Evolutionary conservation across 2,888 invertebrate genomes (phyloP).

Genomic region (Hartigia nigra): DNA sequence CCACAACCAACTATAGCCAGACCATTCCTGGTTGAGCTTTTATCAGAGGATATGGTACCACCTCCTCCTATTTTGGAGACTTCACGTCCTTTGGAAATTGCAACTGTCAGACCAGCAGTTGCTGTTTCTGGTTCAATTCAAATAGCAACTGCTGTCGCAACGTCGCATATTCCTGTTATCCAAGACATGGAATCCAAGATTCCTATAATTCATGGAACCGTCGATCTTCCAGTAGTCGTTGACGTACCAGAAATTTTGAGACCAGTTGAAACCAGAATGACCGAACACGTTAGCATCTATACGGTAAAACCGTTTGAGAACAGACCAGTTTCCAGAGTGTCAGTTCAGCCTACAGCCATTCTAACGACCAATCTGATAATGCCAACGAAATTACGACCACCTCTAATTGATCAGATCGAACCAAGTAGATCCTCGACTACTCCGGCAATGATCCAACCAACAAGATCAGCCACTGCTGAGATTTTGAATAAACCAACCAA

Average conservation of each 20-base stretch:
- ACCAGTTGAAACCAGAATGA: conserved; percentile 46
- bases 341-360: conserved; percentile 50
- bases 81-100: conserved; percentile 48
- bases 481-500: not conserved
- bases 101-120: conserved; percentile 54
- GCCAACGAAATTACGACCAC: conserved; percentile 44
- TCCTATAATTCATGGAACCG: conserved; percentile 62
- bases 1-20: conserved; percentile 50
- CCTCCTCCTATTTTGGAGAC: conserved; percentile 51
- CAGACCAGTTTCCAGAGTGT: conserved; percentile 49
- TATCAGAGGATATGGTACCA: conserved; percentile 63
- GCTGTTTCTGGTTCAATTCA: conserved; percentile 62
- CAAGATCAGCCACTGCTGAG: conserved; percentile 13
- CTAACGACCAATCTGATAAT: conserved; percentile 47
- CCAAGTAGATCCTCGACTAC: conserved; percentile 33
- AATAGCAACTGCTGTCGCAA: conserved; percentile 59
- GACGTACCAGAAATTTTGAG: conserved; percentile 56
- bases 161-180: conserved; percentile 59
- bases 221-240: conserved; percentile 59
- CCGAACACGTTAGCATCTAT: conserved; percentile 58
- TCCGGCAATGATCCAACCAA: conserved; percentile 27
- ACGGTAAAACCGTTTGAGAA: conserved; percentile 60
- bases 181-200: conserved; percentile 62
- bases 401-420: conserved; percentile 41
- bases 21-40: conserved; percentile 58